Evolutionary conservation across 92 coral and sea anemone genomes (phyloP).

Genomic region (Bergia puertoricense): DNA sequence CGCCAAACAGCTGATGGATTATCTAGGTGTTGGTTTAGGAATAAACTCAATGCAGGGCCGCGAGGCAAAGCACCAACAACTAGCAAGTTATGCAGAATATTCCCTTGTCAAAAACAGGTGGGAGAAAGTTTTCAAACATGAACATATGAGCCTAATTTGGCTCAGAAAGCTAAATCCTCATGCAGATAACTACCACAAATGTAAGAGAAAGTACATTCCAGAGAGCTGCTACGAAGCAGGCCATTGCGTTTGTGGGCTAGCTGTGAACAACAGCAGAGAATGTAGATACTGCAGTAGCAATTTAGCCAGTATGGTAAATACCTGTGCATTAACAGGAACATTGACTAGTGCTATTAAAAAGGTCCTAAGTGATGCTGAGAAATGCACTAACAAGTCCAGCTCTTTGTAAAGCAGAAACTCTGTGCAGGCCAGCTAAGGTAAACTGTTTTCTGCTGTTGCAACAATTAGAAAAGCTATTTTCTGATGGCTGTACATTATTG

Average conservation of each 20-base stretch:
- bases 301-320: neutral
- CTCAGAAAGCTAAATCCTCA: slow-evolving; percentile 64
- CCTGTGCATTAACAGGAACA: neutral
- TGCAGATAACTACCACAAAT: slow-evolving; percentile 55
- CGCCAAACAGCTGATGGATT: slow-evolving; percentile 60
- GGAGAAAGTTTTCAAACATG: slow-evolving; percentile 70
- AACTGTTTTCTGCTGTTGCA: too few species aligned
- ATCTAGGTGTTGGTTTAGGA: slow-evolving; percentile 63
- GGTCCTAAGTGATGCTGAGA: neutral
- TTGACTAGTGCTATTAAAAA: slow-evolving; percentile 11
- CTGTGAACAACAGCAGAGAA: neutral
- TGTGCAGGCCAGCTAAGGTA: too few species aligned
- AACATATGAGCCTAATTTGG: slow-evolving; percentile 64
- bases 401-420: too few species aligned
- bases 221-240: slow-evolving; percentile 49
- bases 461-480: too few species aligned
- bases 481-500: too few species aligned
- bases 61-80: slow-evolving; percentile 66
- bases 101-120: slow-evolving; percentile 66
- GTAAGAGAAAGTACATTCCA: slow-evolving; percentile 54
- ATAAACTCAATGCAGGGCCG: slow-evolving; percentile 72
- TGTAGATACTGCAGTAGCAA: slow-evolving; percentile 19
- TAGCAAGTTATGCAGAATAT: slow-evolving; percentile 58
- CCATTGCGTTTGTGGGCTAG: slow-evolving; percentile 45
- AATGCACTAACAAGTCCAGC: neutral